Conservation (phyloP, 2,888 invertebrate species). For the Apamea monoglypha region DNA sequence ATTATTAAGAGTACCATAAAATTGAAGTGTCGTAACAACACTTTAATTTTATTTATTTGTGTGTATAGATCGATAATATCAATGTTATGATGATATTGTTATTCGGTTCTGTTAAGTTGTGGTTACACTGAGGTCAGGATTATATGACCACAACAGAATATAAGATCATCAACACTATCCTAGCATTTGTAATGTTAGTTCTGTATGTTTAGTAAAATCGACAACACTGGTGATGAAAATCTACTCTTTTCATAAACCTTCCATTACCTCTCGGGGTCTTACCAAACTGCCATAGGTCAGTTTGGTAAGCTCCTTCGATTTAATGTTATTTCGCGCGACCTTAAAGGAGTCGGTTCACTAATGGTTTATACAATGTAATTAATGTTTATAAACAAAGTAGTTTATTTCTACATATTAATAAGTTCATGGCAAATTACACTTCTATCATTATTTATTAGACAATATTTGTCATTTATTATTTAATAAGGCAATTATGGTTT, state of each 20-base stretch:
- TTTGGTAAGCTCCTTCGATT: neutral
- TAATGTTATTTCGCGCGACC: neutral
- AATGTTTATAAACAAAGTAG: neutral
- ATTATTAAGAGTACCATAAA: too few species aligned
- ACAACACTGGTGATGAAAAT: neutral
- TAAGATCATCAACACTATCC: neutral
- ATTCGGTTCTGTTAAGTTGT: constrained; percentile 2
- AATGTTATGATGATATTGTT: neutral
- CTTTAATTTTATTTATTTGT: too few species aligned
- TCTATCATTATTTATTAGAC: too few species aligned
- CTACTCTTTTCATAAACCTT: neutral
- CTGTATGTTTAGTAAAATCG: neutral
- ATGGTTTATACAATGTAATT: neutral
- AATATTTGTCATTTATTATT: too few species aligned
- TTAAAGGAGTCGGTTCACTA: neutral
- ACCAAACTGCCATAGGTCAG: neutral
- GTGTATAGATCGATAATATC: neutral
- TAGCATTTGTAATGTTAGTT: neutral
- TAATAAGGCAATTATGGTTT: neutral
- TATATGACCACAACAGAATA: constrained; percentile 12
- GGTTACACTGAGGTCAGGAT: neutral
- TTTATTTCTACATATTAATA: neutral
- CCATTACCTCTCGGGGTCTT: neutral
- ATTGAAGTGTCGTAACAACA: too few species aligned
- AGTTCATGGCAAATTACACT: neutral